Percentiles rank a stretch among this genome's conserved stretches.
These are phyloP conservation scores for Porphyrio hochstetteri DNA, from an alignment of 2,113 vertebrate species.

Conservation along the genomic window DNA sequence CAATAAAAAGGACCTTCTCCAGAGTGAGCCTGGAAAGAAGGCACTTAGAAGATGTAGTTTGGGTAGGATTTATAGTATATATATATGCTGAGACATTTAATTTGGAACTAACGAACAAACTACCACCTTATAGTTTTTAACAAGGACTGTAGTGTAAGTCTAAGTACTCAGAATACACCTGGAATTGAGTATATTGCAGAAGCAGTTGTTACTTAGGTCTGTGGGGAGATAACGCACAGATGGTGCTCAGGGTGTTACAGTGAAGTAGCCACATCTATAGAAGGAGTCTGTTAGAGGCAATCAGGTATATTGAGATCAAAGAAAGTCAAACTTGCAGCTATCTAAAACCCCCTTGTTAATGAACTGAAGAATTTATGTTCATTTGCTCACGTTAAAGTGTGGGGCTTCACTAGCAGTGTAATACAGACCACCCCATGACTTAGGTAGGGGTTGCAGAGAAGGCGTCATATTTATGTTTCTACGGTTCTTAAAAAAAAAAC, in stretches of 20 bases:
- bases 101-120: constrained; percentile 1
- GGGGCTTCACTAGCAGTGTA: not conserved
- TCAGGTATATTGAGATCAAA: not conserved
- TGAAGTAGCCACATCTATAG: not conserved
- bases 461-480: not conserved
- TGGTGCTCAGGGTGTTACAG: not conserved
- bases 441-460: not conserved
- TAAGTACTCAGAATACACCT: not conserved
- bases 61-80: not conserved
- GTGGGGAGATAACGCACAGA: not conserved
- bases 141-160: not conserved
- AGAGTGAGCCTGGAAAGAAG: not conserved
- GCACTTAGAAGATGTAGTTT: not conserved
- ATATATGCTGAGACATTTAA: not conserved
- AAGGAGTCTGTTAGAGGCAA: not conserved
- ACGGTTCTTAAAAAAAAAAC: not conserved
- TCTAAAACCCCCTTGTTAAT: not conserved
- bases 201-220: not conserved
- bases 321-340: not conserved
- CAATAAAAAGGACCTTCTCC: not conserved
- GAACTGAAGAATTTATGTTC: not conserved
- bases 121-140: not conserved
- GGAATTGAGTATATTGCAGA: not conserved
- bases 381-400: not conserved
- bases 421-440: not conserved